Percentiles rank a stretch among this genome's conserved stretches.
phyloP scores from a whole-genome alignment of 2,888 invertebrate genomes.

The Polydrusus cervinus region DNA sequence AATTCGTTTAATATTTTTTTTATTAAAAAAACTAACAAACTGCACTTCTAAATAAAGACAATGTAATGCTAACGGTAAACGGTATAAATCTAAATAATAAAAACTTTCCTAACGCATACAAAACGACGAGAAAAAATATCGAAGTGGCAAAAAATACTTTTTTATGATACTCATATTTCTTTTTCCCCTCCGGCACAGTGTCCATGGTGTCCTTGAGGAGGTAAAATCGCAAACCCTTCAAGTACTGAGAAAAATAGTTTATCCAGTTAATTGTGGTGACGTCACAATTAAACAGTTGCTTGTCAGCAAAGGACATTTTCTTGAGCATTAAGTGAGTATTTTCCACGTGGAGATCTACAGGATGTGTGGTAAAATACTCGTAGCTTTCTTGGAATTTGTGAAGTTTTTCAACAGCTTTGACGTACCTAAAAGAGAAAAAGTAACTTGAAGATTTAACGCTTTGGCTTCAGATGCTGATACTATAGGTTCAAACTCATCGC shows the following conservation, averaged over 20 bases:
- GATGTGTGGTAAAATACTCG: conserved; percentile 73
- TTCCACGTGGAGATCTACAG: conserved; percentile 75
- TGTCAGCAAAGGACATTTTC: conserved; percentile 75
- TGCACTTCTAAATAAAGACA: conserved; percentile 14
- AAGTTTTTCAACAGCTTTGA: conserved; percentile 9
- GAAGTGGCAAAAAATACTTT: neutral
- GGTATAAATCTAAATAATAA: conserved; percentile 41
- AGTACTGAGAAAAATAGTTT: conserved; percentile 79
- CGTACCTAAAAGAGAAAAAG: conserved; percentile 15
- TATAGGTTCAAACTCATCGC: too few species aligned
- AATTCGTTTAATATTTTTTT: too few species aligned
- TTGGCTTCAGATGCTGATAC: too few species aligned
- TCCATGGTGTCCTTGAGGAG: conserved; percentile 79
- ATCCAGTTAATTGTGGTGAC: conserved; percentile 85
- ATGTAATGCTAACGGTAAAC: conserved; percentile 20
- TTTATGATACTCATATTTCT: neutral
- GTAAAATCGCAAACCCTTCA: conserved; percentile 84
- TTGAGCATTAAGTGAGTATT: conserved; percentile 76
- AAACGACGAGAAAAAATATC: neutral
- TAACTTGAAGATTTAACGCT: too few species aligned
- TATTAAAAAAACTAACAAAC: conserved; percentile 2
- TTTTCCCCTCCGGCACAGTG: conserved; percentile 39
- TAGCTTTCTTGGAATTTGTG: conserved; percentile 46
- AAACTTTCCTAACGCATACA: conserved; percentile 38
- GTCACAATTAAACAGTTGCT: conserved; percentile 78